Base-by-base conservation (phyloP, 2,888 invertebrate species). In the Clivina fossor region DNA sequence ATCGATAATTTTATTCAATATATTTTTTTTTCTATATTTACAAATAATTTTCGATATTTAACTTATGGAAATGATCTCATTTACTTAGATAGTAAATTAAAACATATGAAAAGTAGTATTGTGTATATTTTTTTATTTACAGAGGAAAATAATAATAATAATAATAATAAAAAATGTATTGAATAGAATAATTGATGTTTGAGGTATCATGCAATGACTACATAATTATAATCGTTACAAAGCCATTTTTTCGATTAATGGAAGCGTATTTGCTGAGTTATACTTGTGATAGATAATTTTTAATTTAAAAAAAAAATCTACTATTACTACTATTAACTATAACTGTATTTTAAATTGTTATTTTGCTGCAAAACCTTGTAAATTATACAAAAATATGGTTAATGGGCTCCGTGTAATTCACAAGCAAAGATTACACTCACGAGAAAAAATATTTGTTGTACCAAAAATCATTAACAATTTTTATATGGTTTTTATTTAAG, bases 221-320 rank as follows among this genome's bases (percentile, higher is more conserved):
- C 5, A 47, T 47, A 47, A 33, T 47, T 33, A 47, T 33, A 47
- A 8, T 26, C 7, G 26, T 7, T 38, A 49, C 37, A 49, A 15
- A 5, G 38, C 49, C 49, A 49, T 38, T 49, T 33, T 5, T 26
- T 8, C 11, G 38, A 49, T 38, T 28, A 24, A 26, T 38, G 49
- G 51, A 51, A 41, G 41, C 43, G 30, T 41, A 51, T 33, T 51
- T 64, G 67, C 66, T 67, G 66, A 68, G 66, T 69, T 69, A 66
- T 70, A 51, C 41, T 71, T 70, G 71, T 72, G 71, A 71, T 71
- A 71, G 69, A 67, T 69, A 68, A 33, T 69, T 64, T 63, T 61
- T 70, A 64, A 61, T 69, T 71, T 69, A 69, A 67, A n/a, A n/a
- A n/a, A n/a, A n/a, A n/a, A 63, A 70, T 30, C 35, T 48, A 22